These are phyloP conservation scores for Zaprionus ghesquierei DNA, from an alignment of 1,140 invertebrate genomes.

Conservation along the genomic window DNA sequence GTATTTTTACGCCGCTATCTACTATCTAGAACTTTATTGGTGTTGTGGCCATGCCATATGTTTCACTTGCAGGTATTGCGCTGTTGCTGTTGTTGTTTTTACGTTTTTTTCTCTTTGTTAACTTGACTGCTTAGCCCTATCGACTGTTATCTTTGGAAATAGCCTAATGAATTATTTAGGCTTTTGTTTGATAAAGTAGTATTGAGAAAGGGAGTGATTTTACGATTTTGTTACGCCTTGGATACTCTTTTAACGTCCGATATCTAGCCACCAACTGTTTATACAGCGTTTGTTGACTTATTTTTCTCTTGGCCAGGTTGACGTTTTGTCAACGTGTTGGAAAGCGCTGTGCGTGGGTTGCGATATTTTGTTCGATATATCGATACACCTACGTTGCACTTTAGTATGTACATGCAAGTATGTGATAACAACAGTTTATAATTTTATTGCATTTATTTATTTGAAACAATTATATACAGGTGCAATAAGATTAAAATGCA, in stretches of 20 bases:
- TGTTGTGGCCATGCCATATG: constrained; percentile 35
- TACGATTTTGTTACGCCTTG: constrained; percentile 37
- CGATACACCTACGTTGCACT: constrained; percentile 13
- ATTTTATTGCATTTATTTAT: constrained; percentile 32
- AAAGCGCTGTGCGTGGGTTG: constrained; percentile 1
- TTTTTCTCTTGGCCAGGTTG: constrained; percentile 24
- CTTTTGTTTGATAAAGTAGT: constrained; percentile 20
- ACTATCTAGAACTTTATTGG: constrained; percentile 27
- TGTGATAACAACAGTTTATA: not conserved
- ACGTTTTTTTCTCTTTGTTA: constrained; percentile 9
- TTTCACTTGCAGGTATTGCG: constrained; percentile 20
- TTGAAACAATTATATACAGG: constrained; percentile 24
- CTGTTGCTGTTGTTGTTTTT: constrained; percentile 17
- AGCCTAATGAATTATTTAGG: constrained; percentile 19
- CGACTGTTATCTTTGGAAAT: not conserved
- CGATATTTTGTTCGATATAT: constrained; percentile 18
- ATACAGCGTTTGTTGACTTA: constrained; percentile 43
- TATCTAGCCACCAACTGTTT: constrained; percentile 64
- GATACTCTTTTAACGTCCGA: constrained; percentile 27
- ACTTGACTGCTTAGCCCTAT: not conserved
- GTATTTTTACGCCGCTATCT: constrained; percentile 19
- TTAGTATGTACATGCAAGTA: not conserved
- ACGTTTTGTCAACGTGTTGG: constrained; percentile 42
- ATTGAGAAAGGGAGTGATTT: constrained; percentile 22
- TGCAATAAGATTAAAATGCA: constrained; percentile 1